A percentile compares a stretch with the other conserved stretches of the same genome.
Evolutionary conservation across 1,140 invertebrate species (phyloP).

Genomic region (Laupala kohalensis): DNA sequence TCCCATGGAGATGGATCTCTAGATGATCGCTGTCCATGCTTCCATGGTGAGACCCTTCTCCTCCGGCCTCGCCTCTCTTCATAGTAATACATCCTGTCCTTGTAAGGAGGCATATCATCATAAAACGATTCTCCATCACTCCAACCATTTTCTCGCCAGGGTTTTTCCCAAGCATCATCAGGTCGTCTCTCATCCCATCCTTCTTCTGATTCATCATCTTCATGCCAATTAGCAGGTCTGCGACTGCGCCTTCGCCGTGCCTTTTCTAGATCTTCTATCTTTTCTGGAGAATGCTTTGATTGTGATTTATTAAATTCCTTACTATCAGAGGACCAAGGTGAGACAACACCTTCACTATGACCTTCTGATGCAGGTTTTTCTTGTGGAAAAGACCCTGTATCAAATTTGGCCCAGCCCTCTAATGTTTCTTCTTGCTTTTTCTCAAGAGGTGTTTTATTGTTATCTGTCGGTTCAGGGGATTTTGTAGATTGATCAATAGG

Average conservation of each 20-base stretch:
- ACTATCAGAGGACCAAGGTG: slow-evolving; percentile 63
- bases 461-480: neutral
- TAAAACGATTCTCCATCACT: slow-evolving; percentile 24
- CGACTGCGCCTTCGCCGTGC: neutral
- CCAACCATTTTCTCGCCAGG: slow-evolving; percentile 25
- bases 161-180: slow-evolving; percentile 20
- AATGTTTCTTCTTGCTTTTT: slow-evolving; percentile 5
- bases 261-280: slow-evolving; percentile 3
- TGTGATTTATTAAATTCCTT: slow-evolving; percentile 36
- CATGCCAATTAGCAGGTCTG: slow-evolving; percentile 15
- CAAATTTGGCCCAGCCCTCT: slow-evolving; percentile 36
- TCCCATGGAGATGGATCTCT: slow-evolving; percentile 58
- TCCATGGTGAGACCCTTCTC: slow-evolving; percentile 22
- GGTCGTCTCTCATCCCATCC: slow-evolving; percentile 9
- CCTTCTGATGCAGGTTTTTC: slow-evolving; percentile 29
- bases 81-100: slow-evolving; percentile 3
- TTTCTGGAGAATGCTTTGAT: neutral
- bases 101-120: slow-evolving; percentile 20
- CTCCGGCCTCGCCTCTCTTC: slow-evolving; percentile 17
- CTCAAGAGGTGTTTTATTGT: neutral
- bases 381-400: slow-evolving; percentile 24
- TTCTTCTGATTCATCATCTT: slow-evolving; percentile 25
- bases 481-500: neutral
- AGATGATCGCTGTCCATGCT: slow-evolving; percentile 43
- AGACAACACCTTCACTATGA: slow-evolving; percentile 39